A percentile compares a stretch with the other conserved stretches of the same genome.
Conservation (phyloP, 2,888 invertebrate genomes). For the Drosophila monieri region DNA sequence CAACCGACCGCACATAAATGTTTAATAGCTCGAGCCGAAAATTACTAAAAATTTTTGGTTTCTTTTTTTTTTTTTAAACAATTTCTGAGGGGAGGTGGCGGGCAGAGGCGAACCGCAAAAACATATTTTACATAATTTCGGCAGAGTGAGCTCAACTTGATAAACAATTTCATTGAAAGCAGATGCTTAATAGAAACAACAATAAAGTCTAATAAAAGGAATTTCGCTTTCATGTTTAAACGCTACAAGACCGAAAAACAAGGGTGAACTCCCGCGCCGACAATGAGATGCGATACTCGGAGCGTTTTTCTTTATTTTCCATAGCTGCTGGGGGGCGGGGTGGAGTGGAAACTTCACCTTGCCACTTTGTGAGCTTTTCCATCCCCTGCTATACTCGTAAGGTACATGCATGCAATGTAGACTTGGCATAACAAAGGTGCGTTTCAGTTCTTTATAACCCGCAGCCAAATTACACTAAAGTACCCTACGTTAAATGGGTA, state of each 20-base stretch:
- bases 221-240: conserved; percentile 73
- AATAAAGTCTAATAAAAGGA: conserved; percentile 70
- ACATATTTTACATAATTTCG: conserved; percentile 77
- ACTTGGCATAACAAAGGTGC: conserved; percentile 60
- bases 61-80: conserved; percentile 25
- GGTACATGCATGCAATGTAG: conserved; percentile 19
- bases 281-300: conserved; percentile 21
- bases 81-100: not conserved
- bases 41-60: conserved; percentile 52
- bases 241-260: conserved; percentile 24
- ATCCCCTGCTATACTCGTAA: conserved; percentile 1
- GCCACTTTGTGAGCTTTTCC: conserved; percentile 46
- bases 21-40: conserved; percentile 68
- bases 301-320: conserved; percentile 32
- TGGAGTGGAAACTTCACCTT: conserved; percentile 49
- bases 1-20: conserved; percentile 45
- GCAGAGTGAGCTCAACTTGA: conserved; percentile 62
- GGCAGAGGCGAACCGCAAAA: conserved; percentile 40
- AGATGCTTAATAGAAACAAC: conserved; percentile 51
- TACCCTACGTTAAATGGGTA: not conserved
- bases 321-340: conserved; percentile 34
- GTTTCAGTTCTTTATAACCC: conserved; percentile 44
- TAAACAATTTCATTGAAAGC: conserved; percentile 76
- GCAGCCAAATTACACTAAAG: conserved; percentile 21
- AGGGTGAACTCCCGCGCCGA: conserved; percentile 21